Percentiles rank a stretch among this genome's conserved stretches.
phyloP scores from a whole-genome alignment of 2,888 invertebrate genomes.

The Cyaniris semiargus region DNA sequence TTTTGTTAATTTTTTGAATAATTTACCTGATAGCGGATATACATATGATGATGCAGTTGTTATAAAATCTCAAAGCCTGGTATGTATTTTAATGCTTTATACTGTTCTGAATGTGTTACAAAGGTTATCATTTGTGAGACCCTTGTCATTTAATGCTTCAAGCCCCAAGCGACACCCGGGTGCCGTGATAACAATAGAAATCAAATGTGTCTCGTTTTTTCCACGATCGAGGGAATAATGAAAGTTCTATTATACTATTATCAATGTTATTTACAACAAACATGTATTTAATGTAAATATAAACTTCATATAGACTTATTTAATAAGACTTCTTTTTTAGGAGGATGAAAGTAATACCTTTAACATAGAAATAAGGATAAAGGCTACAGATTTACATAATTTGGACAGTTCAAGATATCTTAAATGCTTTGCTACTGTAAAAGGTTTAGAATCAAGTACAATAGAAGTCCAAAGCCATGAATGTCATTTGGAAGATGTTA shows the following conservation, averaged over 20 bases:
- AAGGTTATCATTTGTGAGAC: conserved; percentile 44
- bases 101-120: conserved; percentile 35
- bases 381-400: conserved; percentile 51
- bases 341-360: conserved; percentile 49
- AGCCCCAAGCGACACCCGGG: no score
- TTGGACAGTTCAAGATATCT: conserved; percentile 50
- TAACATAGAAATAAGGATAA: conserved; percentile 56
- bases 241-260: neutral
- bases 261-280: neutral
- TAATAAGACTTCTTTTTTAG: conserved; percentile 47
- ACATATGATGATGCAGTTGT: conserved; percentile 69
- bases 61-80: conserved; percentile 67
- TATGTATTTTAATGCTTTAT: conserved; percentile 52
- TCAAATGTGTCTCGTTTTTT: no score
- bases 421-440: conserved; percentile 59
- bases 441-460: conserved; percentile 48
- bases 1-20: conserved; percentile 73
- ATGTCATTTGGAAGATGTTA: conserved; percentile 53
- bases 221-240: no score
- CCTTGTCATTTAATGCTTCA: conserved; percentile 27
- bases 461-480: conserved; percentile 50
- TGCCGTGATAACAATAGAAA: no score
- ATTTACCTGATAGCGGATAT: conserved; percentile 66
- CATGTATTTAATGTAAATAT: neutral
- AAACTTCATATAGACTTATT: neutral